Evolutionary conservation across 1,140 invertebrate genomes (phyloP).

Genomic region (Tetraneura akinire): DNA sequence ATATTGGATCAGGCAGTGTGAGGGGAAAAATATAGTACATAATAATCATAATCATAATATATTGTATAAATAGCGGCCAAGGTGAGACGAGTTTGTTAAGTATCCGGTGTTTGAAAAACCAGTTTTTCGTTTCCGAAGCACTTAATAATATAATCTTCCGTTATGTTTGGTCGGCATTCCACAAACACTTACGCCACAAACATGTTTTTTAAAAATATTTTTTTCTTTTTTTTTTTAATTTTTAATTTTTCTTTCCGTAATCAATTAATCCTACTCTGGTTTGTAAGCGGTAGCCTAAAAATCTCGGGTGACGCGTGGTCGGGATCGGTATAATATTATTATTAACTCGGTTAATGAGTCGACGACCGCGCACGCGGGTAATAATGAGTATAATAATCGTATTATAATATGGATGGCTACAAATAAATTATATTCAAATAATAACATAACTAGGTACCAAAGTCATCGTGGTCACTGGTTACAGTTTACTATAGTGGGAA

Average conservation of each 20-base stretch:
- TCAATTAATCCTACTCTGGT: constrained; percentile 32
- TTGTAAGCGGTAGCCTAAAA: neutral
- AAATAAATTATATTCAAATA: too few species aligned
- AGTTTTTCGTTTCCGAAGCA: constrained; percentile 26
- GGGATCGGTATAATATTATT: neutral
- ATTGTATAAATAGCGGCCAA: constrained; percentile 48
- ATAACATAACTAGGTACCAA: too few species aligned
- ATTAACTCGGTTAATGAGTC: constrained; percentile 30
- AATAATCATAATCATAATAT: neutral
- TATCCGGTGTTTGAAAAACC: constrained; percentile 35
- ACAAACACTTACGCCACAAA: neutral
- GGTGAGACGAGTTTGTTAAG: constrained; percentile 43
- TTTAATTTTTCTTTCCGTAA: too few species aligned
- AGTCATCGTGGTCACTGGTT: too few species aligned
- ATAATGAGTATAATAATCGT: too few species aligned
- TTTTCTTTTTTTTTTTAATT: too few species aligned
- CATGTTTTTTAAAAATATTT: constrained; percentile 8
- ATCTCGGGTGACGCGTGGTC: constrained; percentile 16
- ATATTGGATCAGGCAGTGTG: neutral
- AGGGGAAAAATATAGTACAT: neutral
- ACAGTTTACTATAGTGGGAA: too few species aligned
- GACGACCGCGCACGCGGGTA: neutral
- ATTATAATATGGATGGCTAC: too few species aligned
- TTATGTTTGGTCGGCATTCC: constrained; percentile 46
- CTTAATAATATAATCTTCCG: constrained; percentile 42